Evolutionary conservation across 2,113 vertebrate genomes (phyloP).

Genomic region (Apistogramma diplotaenia): DNA sequence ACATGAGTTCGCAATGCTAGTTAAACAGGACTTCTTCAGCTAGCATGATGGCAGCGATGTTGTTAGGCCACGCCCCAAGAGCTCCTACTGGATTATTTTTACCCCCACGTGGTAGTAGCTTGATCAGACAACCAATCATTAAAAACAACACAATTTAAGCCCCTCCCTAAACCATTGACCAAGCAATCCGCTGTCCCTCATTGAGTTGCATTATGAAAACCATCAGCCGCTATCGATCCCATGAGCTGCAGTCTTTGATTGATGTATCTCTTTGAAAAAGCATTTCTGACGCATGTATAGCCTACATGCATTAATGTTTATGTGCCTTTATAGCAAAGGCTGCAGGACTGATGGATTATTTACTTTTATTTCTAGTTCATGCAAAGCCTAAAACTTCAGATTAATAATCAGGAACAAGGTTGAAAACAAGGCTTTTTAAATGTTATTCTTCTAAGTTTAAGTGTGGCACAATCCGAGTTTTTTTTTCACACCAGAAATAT

Average conservation of each 20-base stretch:
- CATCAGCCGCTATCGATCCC: neutral
- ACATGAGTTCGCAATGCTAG: conserved; percentile 30
- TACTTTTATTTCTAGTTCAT: neutral
- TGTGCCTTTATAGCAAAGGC: accelerated
- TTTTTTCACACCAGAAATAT: neutral
- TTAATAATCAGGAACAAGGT: neutral
- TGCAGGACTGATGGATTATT: neutral
- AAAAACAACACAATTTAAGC: neutral
- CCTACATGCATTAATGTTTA: neutral
- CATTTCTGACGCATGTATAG: neutral
- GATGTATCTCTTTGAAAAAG: neutral
- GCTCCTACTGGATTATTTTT: conserved; percentile 23
- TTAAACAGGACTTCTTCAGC: conserved; percentile 23
- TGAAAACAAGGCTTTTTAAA: neutral
- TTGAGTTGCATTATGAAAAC: neutral
- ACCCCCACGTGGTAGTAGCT: conserved; percentile 21
- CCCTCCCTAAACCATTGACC: neutral
- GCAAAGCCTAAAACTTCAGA: neutral
- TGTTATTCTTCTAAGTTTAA: neutral
- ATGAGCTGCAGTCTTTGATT: accelerated
- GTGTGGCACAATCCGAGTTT: neutral
- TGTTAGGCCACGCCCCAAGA: conserved; percentile 23
- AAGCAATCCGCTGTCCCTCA: neutral
- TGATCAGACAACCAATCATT: conserved; percentile 25
- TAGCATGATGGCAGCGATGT: conserved; percentile 50